Evolutionary conservation across 2,888 invertebrate genomes (phyloP).

Genomic region (Herminia tarsipennalis): DNA sequence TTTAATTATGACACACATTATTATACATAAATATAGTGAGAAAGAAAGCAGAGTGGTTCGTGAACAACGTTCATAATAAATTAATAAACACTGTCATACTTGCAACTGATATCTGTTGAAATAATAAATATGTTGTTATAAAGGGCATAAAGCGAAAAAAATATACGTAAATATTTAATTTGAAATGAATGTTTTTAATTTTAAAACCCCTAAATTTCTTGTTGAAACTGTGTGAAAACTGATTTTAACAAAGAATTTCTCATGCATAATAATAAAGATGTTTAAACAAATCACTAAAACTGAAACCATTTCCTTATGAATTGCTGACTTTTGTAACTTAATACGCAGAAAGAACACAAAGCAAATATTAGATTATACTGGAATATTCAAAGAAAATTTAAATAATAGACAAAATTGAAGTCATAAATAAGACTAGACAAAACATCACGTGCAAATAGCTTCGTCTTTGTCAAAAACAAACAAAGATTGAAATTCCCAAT

Average conservation of each 20-base stretch:
- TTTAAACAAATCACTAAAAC: too few species aligned
- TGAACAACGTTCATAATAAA: constrained; percentile 53
- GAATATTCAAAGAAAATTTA: too few species aligned
- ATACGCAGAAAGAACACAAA: too few species aligned
- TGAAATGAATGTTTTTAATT: constrained; percentile 54
- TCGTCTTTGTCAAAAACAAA: too few species aligned
- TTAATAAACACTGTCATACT: constrained; percentile 59
- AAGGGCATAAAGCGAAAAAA: constrained; percentile 78
- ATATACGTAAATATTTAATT: constrained; percentile 85
- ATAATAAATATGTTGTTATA: constrained; percentile 75
- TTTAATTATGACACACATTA: constrained; percentile 52
- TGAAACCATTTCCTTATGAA: too few species aligned
- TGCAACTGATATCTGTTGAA: constrained; percentile 70
- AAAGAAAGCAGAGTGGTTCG: constrained; percentile 33
- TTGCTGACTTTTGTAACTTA: too few species aligned
- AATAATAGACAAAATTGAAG: not conserved
- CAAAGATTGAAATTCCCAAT: too few species aligned
- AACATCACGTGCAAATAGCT: too few species aligned
- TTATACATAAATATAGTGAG: constrained; percentile 29
- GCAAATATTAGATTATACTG: too few species aligned
- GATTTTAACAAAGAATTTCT: too few species aligned
- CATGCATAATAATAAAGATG: too few species aligned
- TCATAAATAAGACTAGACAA: constrained; percentile 1
- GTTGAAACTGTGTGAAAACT: too few species aligned
- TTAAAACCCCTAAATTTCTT: constrained; percentile 37